These are phyloP conservation scores for Oppia nitens DNA, from an alignment of 1,140 invertebrate species.

Conservation along the genomic window DNA sequence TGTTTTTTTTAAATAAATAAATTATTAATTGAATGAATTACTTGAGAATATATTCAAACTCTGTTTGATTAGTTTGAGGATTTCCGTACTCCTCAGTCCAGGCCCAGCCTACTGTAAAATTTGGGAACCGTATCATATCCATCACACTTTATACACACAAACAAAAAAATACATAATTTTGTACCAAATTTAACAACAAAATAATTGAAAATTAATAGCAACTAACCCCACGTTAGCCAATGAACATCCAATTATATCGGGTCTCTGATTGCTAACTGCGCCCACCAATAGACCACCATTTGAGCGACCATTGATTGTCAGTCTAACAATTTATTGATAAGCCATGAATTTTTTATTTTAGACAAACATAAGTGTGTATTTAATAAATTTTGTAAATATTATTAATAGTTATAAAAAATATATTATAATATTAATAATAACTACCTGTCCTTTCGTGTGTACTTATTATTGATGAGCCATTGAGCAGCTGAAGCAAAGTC, in stretches of 20 bases:
- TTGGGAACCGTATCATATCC: constrained; percentile 94
- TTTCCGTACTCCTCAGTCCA: constrained; percentile 95
- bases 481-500: constrained; percentile 86
- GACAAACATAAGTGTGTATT: not conserved
- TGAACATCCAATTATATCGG: constrained; percentile 82
- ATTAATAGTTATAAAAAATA: too few species aligned
- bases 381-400: not conserved
- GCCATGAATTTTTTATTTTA: not conserved
- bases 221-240: constrained; percentile 56
- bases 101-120: constrained; percentile 92
- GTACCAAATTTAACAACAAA: not conserved
- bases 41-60: constrained; percentile 46
- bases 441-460: constrained; percentile 49
- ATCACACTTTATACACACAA: constrained; percentile 43
- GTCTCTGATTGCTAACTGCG: constrained; percentile 84
- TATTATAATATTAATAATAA: too few species aligned
- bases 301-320: constrained; percentile 81
- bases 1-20: not conserved
- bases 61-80: constrained; percentile 58
- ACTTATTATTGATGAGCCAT: constrained; percentile 65
- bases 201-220: not conserved
- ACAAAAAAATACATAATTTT: not conserved
- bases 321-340: too few species aligned
- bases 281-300: constrained; percentile 89
- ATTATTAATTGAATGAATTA: not conserved